Evolutionary conservation across 2,888 invertebrate genomes (phyloP), one percentile per base, ranked within the genome.

Genomic region (Magallana nippona): DNA sequence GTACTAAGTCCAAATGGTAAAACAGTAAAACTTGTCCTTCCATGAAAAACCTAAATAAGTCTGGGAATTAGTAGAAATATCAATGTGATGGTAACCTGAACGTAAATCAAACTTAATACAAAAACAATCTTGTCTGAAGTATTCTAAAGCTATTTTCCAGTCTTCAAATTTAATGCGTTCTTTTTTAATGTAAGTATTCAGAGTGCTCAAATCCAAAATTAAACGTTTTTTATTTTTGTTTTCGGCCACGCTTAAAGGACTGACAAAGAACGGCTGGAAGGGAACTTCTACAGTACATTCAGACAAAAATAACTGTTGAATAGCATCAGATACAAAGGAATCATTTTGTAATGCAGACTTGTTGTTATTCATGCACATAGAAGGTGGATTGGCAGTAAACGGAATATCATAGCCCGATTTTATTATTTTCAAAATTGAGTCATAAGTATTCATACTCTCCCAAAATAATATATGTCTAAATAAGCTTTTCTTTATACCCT

Each of bases 101-200:
- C 71, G 60, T 44, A 85, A 56, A 79, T 87, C 84, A 79, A 84
- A 86, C 82, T 85, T 87, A n/a, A 79, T 82, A 44, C 81, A 82
- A 83, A 81, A 85, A 79, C 78, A 83, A 56, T 83, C 56, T 77
- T 81, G 81, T 3, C 81, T 55, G 79, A 87, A 86, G 78, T 85
- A 87, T 56, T 87, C 79, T 78, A 71, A 79, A 55, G 83, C 85
- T 13, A 84, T 32, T 83, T 83, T 87, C 83, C 85, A 86, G 57
- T 87, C 87, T 81, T 86, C 85, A 82, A 86, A 86, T 55, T 83
- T 56, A 1, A 84, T 58, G 79, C 79, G 85, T 77, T 85, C 81
- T 83, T 83, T 86, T 63, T 79, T 83, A 44, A 86, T 78, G 22
- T 58, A 83, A 60, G 82, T 81, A 56, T 85, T 86, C 8, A 85